These are phyloP conservation scores for Luidia sarsii DNA, from an alignment of 53 echinoderm and acorn worm species.

Conservation along the genomic window DNA sequence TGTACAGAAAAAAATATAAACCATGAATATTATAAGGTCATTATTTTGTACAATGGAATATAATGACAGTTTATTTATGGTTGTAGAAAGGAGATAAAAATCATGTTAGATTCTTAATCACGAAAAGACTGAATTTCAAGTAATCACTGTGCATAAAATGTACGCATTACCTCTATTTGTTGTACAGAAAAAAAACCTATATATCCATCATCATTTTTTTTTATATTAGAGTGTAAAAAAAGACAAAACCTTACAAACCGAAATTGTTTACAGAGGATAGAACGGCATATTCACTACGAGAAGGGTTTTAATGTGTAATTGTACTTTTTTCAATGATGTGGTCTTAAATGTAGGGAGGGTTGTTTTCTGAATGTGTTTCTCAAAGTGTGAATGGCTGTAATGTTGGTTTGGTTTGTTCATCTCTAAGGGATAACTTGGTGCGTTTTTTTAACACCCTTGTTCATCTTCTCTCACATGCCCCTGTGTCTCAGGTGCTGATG, in stretches of 20 bases:
- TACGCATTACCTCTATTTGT: slow-evolving; percentile 39
- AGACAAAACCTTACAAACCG: background rate
- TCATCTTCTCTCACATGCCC: no score
- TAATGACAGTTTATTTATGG: background rate
- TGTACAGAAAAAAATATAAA: slow-evolving; percentile 24
- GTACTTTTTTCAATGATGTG: background rate
- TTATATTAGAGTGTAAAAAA: slow-evolving; percentile 33
- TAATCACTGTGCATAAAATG: slow-evolving; percentile 48
- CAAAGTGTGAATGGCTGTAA: no score
- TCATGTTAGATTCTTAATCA: background rate
- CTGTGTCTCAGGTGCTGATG: no score
- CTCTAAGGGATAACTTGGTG: no score
- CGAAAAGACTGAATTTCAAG: background rate
- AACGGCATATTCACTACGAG: slow-evolving; percentile 48
- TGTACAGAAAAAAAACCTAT: slow-evolving; percentile 28
- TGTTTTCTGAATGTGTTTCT: no score
- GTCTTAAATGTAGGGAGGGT: background rate
- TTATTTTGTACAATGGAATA: slow-evolving; percentile 47
- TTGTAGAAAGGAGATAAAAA: background rate
- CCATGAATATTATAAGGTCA: slow-evolving; percentile 4
- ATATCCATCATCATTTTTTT: slow-evolving; percentile 24
- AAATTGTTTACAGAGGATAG: background rate
- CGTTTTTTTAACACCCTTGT: no score
- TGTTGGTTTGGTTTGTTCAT: no score
- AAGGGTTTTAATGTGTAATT: no score